These are phyloP conservation scores for Gandaritis pyraliata DNA, from an alignment of 2,888 invertebrate genomes.

Conservation along the genomic window DNA sequence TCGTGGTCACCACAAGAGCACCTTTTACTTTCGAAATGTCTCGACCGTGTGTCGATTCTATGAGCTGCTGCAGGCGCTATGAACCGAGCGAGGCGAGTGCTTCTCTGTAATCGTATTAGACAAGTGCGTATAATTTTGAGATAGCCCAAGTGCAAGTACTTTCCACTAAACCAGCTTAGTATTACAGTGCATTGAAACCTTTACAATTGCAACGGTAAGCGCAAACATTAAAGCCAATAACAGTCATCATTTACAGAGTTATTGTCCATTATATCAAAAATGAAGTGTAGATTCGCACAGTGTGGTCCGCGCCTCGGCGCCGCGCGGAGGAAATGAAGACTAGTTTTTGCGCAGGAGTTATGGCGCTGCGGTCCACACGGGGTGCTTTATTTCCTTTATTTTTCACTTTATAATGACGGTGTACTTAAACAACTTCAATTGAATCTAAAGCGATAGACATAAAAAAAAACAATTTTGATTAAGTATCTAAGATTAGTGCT, in stretches of 20 bases:
- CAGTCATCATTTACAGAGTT: slow-evolving; percentile 9
- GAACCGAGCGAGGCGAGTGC: too few relatives aligned
- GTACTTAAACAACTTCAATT: too few relatives aligned
- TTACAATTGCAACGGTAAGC: slow-evolving; percentile 4
- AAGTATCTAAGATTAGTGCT: too few relatives aligned
- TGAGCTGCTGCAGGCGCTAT: too few relatives aligned
- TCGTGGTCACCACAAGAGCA: too few relatives aligned
- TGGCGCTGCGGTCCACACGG: slow-evolving; percentile 15
- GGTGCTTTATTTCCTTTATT: slow-evolving; percentile 5
- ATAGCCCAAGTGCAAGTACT: too few relatives aligned
- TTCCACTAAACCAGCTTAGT: background rate
- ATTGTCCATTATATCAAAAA: slow-evolving; percentile 8
- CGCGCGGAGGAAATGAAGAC: slow-evolving; percentile 22
- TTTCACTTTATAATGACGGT: background rate
- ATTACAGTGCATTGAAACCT: slow-evolving; percentile 1
- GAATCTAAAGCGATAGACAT: too few relatives aligned
- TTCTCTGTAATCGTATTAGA: too few relatives aligned
- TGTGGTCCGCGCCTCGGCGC: slow-evolving; percentile 45
- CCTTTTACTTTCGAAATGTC: too few relatives aligned
- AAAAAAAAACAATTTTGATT: too few relatives aligned
- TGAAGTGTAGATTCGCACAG: slow-evolving; percentile 35
- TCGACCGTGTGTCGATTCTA: too few relatives aligned
- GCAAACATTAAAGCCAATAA: slow-evolving; percentile 7
- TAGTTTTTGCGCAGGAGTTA: slow-evolving; percentile 36
- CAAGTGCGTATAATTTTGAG: too few relatives aligned